Evolutionary conservation across 2,113 vertebrate genomes (phyloP).

Genomic region (Trichomycterus rosablanca): DNA sequence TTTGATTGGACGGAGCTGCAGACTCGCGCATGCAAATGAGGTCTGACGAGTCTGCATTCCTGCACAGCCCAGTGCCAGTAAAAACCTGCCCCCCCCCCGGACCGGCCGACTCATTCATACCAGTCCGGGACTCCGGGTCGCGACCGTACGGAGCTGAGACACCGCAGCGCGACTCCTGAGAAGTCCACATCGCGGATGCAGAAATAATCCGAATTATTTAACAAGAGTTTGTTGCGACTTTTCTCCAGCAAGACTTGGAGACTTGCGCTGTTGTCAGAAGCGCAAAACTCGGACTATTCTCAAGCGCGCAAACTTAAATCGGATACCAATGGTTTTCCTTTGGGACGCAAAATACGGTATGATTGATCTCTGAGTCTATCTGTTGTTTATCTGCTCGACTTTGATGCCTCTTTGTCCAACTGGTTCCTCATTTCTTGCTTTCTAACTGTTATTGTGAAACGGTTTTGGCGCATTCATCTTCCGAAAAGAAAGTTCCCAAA

Average conservation of each 20-base stretch:
- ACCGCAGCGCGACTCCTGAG: no score
- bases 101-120: slow-evolving; percentile 46
- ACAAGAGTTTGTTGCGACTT: no score
- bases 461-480: no score
- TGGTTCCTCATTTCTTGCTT: neutral
- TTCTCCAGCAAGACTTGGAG: no score
- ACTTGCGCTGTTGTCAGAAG: no score
- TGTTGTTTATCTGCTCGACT: neutral
- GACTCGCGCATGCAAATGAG: slow-evolving; percentile 38
- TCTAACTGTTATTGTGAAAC: no score
- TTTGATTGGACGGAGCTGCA: slow-evolving; percentile 53
- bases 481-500: no score
- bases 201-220: no score
- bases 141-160: neutral
- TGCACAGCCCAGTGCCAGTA: slow-evolving; percentile 50
- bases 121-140: slow-evolving; percentile 9
- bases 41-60: slow-evolving; percentile 38
- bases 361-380: neutral
- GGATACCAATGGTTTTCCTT: slow-evolving; percentile 73
- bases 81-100: slow-evolving; percentile 46
- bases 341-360: slow-evolving; percentile 78
- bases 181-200: no score
- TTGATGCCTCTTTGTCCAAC: no score
- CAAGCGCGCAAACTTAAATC: slow-evolving; percentile 5
- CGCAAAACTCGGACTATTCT: no score